These are phyloP conservation scores for Struthidea cinerea DNA, from an alignment of 2,113 vertebrate genomes.

Conservation along the genomic window DNA sequence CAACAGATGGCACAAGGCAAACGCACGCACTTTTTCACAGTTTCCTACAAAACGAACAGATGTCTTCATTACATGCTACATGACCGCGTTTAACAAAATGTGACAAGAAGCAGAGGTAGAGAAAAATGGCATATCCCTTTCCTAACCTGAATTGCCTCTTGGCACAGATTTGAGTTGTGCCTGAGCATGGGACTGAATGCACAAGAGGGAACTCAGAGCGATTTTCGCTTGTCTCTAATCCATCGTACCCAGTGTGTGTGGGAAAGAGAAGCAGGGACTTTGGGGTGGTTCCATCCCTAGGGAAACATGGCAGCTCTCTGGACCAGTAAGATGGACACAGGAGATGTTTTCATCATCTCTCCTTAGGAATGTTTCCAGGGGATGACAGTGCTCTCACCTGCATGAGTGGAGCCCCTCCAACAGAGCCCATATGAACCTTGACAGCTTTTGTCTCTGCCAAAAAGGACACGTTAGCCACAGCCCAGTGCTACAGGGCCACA, in stretches of 20 bases:
- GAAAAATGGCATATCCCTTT: conserved; percentile 35
- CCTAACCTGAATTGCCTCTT: conserved; percentile 57
- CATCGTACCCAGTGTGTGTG: background rate
- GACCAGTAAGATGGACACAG: background rate
- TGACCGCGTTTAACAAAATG: conserved; percentile 62
- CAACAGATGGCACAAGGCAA: conserved; percentile 72
- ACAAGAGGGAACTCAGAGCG: background rate
- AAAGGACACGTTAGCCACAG: background rate
- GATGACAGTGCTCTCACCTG: background rate
- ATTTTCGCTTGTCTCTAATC: background rate
- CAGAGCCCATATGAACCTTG: background rate
- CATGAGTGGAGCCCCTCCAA: background rate
- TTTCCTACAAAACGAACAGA: conserved; percentile 71
- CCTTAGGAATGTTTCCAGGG: background rate
- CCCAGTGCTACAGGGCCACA: background rate
- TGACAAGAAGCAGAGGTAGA: conserved; percentile 71
- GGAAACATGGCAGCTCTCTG: background rate
- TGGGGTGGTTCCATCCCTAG: background rate
- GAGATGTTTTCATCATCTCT: background rate
- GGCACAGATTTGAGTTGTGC: conserved; percentile 23
- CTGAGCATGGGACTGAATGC: conserved; percentile 23
- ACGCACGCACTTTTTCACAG: conserved; percentile 67
- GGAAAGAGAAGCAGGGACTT: background rate
- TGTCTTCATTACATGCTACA: conserved; percentile 74
- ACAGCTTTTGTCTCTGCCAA: background rate